These are phyloP conservation scores for Porites lutea DNA, from an alignment of 64 coral and sea anemone species.

Conservation along the genomic window DNA sequence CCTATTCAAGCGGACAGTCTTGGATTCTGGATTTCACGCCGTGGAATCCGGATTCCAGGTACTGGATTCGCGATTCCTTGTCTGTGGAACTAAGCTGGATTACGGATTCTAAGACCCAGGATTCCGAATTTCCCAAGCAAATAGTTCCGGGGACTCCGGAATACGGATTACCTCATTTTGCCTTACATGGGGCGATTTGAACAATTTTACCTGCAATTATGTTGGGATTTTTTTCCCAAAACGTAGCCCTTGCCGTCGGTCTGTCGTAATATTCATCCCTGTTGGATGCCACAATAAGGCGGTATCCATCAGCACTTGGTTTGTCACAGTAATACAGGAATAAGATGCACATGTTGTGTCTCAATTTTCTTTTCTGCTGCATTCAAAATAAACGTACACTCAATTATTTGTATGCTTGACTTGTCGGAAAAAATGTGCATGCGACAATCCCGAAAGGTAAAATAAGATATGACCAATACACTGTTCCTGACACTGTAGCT, in stretches of 20 bases:
- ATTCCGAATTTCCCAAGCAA: neutral
- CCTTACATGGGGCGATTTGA: too few species aligned
- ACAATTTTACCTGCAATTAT: conserved; percentile 70
- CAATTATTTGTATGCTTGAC: too few species aligned
- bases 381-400: too few species aligned
- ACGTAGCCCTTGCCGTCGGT: conserved; percentile 60
- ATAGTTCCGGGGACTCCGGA: neutral
- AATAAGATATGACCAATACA: too few species aligned
- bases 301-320: conserved; percentile 68
- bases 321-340: conserved; percentile 72
- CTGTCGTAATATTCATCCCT: conserved; percentile 80
- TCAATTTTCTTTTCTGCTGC: neutral
- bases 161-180: too few species aligned
- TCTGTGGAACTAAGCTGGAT: neutral
- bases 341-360: conserved; percentile 71
- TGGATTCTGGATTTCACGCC: too few species aligned
- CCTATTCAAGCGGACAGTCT: too few species aligned
- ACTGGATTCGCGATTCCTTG: too few species aligned
- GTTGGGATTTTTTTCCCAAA: conserved; percentile 57
- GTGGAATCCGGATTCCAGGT: too few species aligned
- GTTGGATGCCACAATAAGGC: conserved; percentile 78
- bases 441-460: too few species aligned
- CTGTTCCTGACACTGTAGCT: too few species aligned
- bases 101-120: neutral
- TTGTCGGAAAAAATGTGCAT: too few species aligned